A percentile compares a stretch with the other conserved stretches of the same genome.
These are phyloP conservation scores for Amphiduros pacificus DNA, from an alignment of 2,888 invertebrate genomes.

Conservation along the genomic window DNA sequence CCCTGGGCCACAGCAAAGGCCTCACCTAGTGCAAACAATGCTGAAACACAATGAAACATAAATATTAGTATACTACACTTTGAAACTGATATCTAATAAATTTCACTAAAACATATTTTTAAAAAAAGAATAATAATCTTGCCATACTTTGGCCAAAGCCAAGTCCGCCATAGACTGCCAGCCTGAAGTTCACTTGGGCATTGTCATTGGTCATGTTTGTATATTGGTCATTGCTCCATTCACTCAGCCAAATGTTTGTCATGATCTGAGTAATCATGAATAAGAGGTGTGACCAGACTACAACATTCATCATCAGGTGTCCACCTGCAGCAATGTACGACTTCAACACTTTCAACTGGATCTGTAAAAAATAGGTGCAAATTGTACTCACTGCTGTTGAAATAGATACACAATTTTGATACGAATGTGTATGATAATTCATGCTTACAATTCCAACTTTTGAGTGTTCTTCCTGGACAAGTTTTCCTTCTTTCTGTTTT, in stretches of 20 bases:
- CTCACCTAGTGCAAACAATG: conserved; percentile 3
- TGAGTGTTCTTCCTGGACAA: neutral
- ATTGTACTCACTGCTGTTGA: too few relatives aligned
- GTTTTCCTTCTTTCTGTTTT: neutral
- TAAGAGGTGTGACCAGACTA: conserved; percentile 39
- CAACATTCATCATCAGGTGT: conserved; percentile 35
- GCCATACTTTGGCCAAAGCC: conserved; percentile 24
- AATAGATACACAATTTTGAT: too few relatives aligned
- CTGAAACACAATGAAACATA: conserved; percentile 2
- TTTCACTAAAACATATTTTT: too few relatives aligned
- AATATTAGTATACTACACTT: too few relatives aligned
- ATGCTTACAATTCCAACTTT: neutral
- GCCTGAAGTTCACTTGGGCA: conserved; percentile 33
- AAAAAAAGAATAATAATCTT: too few relatives aligned
- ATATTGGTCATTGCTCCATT: conserved; percentile 19
- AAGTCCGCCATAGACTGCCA: conserved; percentile 56
- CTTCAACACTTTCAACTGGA: conserved; percentile 47
- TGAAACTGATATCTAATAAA: too few relatives aligned
- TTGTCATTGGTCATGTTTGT: neutral
- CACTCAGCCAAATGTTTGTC: conserved; percentile 54
- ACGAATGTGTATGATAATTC: too few relatives aligned
- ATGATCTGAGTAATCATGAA: conserved; percentile 46
- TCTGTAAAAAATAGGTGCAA: conserved; percentile 38
- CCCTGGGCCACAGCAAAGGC: conserved; percentile 24
- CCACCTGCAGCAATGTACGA: conserved; percentile 51